These are phyloP conservation scores for Dendroctonus valens DNA, from an alignment of 1,140 invertebrate genomes.

Conservation along the genomic window DNA sequence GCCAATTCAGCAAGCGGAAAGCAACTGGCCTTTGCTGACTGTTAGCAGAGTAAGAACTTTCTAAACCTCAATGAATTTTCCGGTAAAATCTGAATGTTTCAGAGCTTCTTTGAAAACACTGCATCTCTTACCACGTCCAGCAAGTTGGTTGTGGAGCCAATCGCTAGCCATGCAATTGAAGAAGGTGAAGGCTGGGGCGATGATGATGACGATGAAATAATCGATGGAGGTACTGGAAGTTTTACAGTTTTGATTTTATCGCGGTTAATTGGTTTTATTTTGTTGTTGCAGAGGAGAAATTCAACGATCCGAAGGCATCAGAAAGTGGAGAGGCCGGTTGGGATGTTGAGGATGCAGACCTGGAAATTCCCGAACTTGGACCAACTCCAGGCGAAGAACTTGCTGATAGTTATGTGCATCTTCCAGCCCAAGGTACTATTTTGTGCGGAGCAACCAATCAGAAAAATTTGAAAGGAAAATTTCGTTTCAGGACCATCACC, in stretches of 20 bases:
- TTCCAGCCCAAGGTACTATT: slow-evolving; percentile 69
- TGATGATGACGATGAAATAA: slow-evolving; percentile 71
- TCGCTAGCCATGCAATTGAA: slow-evolving; percentile 58
- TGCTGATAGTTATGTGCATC: slow-evolving; percentile 73
- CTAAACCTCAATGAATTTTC: neutral
- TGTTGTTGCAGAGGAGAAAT: slow-evolving; percentile 20
- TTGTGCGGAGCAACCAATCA: neutral
- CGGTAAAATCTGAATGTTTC: slow-evolving; percentile 26
- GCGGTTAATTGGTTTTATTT: neutral
- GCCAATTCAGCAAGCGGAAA: slow-evolving; percentile 83
- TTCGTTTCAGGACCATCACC: slow-evolving; percentile 54
- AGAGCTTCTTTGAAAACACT: slow-evolving; percentile 76
- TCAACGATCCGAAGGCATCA: slow-evolving; percentile 36
- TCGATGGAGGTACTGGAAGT: slow-evolving; percentile 55
- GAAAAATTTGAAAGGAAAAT: neutral
- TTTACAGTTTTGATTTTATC: neutral
- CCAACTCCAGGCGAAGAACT: slow-evolving; percentile 52
- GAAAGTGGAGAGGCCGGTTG: slow-evolving; percentile 68
- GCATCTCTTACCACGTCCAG: slow-evolving; percentile 53
- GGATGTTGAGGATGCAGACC: slow-evolving; percentile 93
- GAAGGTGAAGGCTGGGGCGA: slow-evolving; percentile 88
- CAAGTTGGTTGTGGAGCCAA: slow-evolving; percentile 50
- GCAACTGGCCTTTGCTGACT: slow-evolving; percentile 95
- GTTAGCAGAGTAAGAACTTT: slow-evolving; percentile 64
- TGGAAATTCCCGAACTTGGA: slow-evolving; percentile 88